Evolutionary conservation across 2,113 vertebrate species (phyloP).

Genomic region (Anhinga anhinga): DNA sequence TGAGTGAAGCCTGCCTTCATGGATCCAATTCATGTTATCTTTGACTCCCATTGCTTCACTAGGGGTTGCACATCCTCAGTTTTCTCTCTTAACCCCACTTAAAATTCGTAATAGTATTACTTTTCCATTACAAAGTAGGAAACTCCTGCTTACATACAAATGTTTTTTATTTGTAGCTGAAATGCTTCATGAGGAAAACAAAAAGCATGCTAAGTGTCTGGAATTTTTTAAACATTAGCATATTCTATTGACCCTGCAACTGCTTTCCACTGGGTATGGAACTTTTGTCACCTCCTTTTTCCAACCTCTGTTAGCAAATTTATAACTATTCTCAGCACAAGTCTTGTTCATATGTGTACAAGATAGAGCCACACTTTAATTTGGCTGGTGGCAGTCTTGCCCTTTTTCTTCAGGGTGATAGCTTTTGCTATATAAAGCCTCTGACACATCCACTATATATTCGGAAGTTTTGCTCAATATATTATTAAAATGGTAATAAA

Average conservation of each 20-base stretch:
- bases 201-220: neutral
- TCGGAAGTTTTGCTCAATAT: slow-evolving; percentile 21
- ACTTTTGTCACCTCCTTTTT: neutral
- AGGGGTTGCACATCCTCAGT: neutral
- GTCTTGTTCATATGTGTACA: neutral
- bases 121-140: neutral
- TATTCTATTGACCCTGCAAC: neutral
- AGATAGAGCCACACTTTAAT: neutral
- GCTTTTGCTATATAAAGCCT: neutral
- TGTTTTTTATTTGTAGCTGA: neutral
- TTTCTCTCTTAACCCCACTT: neutral
- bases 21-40: neutral
- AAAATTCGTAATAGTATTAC: neutral
- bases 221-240: fast-evolving
- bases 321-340: neutral
- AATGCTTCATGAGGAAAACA: neutral
- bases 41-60: neutral
- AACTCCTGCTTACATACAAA: neutral
- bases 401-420: neutral
- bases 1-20: neutral
- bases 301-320: neutral
- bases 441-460: neutral
- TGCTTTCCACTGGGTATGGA: neutral
- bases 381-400: neutral
- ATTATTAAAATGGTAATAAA: slow-evolving; percentile 47